phyloP scores from a whole-genome alignment of 2,888 invertebrate species.

The Palloptera scutellata region DNA sequence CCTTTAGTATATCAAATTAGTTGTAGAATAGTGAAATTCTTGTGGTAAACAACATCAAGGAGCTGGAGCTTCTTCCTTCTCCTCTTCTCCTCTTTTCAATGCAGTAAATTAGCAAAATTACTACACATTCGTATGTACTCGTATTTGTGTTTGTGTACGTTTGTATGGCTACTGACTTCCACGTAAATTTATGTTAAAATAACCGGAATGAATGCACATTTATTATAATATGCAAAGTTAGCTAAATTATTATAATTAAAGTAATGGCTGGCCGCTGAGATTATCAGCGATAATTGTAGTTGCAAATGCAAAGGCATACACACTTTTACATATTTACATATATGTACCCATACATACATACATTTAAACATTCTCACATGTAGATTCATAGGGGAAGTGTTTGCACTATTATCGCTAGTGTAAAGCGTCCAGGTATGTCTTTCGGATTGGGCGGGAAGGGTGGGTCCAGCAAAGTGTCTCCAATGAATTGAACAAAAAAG shows the following conservation, averaged over 20 bases:
- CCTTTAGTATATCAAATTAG: conserved; percentile 51
- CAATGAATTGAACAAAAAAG: too few species aligned
- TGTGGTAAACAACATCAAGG: not conserved
- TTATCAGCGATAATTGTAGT: conserved; percentile 52
- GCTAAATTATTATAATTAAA: conserved; percentile 55
- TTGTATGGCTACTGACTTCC: conserved; percentile 21
- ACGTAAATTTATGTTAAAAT: conserved; percentile 49
- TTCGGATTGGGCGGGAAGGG: too few species aligned
- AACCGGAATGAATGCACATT: conserved; percentile 46
- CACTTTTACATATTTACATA: not conserved
- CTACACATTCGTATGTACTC: conserved; percentile 3
- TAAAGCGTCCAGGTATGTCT: not conserved
- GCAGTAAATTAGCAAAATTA: not conserved
- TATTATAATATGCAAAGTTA: conserved; percentile 54
- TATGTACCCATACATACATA: not conserved
- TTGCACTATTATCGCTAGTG: not conserved
- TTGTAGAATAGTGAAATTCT: conserved; percentile 25
- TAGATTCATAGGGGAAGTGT: not conserved
- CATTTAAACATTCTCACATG: conserved; percentile 6
- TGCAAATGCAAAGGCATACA: not conserved
- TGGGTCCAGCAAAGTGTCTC: too few species aligned
- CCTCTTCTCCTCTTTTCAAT: not conserved
- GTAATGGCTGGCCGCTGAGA: conserved; percentile 52
- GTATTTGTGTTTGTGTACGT: conserved; percentile 19
- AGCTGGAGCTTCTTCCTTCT: not conserved